Percentiles rank a stretch among this genome's conserved stretches.
phyloP scores from a whole-genome alignment of 1,140 invertebrate species.

The Pseudoatta argentina region DNA sequence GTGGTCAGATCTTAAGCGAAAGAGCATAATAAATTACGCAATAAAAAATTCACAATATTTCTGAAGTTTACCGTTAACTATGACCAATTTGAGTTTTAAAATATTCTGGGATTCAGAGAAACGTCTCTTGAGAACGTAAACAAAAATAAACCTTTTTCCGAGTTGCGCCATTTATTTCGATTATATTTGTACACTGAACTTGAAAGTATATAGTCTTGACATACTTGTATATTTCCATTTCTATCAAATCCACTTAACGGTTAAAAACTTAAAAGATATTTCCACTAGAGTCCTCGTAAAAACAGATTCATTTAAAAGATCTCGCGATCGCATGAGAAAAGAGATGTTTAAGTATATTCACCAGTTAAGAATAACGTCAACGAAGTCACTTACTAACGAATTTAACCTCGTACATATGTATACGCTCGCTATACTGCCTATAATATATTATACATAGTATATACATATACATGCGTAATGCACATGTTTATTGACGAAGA shows the following conservation, averaged over 20 bases:
- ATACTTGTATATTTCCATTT: constrained; percentile 57
- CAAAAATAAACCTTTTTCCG: background rate
- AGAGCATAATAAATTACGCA: background rate
- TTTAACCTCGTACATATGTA: constrained; percentile 17
- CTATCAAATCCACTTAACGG: constrained; percentile 43
- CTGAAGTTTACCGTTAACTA: background rate
- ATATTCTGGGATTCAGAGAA: background rate
- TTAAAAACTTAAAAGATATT: constrained; percentile 41
- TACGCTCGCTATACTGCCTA: background rate
- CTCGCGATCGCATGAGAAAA: constrained; percentile 21
- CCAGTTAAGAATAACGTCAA: constrained; percentile 54
- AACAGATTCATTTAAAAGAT: constrained; percentile 55
- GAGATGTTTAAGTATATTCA: constrained; percentile 50
- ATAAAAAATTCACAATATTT: background rate
- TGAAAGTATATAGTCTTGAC: background rate
- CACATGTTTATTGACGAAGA: constrained; percentile 42
- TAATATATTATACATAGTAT: background rate
- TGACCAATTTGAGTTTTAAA: background rate
- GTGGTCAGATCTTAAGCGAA: too few relatives aligned
- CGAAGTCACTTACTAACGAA: constrained; percentile 50
- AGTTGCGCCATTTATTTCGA: constrained; percentile 22
- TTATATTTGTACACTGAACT: constrained; percentile 38
- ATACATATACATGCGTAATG: background rate
- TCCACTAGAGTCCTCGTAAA: constrained; percentile 27
- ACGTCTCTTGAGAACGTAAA: background rate